Evolutionary conservation across 2,888 invertebrate species (phyloP), one percentile per base, ranked within the genome.

Genomic region (Nomada ruficornis): DNA sequence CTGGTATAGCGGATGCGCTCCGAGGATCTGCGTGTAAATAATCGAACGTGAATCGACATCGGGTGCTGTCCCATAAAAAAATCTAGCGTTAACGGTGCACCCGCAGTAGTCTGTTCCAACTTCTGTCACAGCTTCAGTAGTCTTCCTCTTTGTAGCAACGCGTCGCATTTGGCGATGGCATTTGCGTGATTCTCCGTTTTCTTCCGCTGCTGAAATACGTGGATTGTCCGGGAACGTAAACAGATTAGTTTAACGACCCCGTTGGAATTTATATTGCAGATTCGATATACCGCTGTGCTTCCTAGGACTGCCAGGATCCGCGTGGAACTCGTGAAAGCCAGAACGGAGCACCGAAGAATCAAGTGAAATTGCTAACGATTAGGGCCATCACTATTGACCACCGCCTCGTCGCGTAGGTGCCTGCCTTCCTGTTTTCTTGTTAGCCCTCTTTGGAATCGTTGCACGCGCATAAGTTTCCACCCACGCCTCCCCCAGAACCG

Each of bases 191-290:
- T 15, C n/a, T 60, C 42, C 20, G 7, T 71, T 80, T 60, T 36
- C 47, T 36, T 26, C 26, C 71, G 20, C 26, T 50, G 54, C 50
- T n/a, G 74, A 50, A n/a, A 26, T 11, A 50, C 36, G 13, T 15
- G 13, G 20, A 26, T 15, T 7, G 26, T 10, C n/a, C 47, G 44
- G 26, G 29, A 52, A 79, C n/a, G 79, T 83, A 84, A 84, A 84
- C 84, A 77, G 60, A 80, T 83, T 77, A 80, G 80, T 77, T 80
- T 74, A 64, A 83, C 42, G 77, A 80, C 26, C 69, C 44, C 23
- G 29, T 44, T 63, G 71, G 62, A 62, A 42, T 67, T n/a, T 50
- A 10, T 13, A 13, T 2, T 9, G 50, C 29, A 29, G 44, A 85
- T 69, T 26, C 26, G 54, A 54, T 26, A 5, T n/a, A 15, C 55